Percentiles rank a stretch among this genome's conserved stretches.
These are phyloP conservation scores for Blastobasis adustella DNA, from an alignment of 2,888 invertebrate species.

Conservation along the genomic window DNA sequence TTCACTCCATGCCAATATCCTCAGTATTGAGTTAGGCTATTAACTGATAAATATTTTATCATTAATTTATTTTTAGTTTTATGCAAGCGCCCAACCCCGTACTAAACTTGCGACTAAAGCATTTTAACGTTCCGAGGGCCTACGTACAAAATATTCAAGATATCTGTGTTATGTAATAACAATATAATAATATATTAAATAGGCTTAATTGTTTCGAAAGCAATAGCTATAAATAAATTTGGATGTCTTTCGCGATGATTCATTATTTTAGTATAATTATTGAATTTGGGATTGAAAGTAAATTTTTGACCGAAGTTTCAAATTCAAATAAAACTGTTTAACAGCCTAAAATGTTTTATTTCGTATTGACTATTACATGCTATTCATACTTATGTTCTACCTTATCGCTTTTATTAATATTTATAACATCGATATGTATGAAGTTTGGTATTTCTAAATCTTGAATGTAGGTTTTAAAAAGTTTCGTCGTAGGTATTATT, in stretches of 20 bases:
- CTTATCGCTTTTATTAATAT: slow-evolving; percentile 43
- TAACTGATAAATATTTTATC: too few relatives aligned
- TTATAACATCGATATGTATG: slow-evolving; percentile 74
- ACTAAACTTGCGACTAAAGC: too few relatives aligned
- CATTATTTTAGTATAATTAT: too few relatives aligned
- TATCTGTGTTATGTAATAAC: slow-evolving; percentile 8
- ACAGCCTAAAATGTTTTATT: slow-evolving; percentile 56
- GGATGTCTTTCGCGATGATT: too few relatives aligned
- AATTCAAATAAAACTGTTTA: slow-evolving; percentile 44
- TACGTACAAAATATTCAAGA: slow-evolving; percentile 5
- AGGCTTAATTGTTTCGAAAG: slow-evolving; percentile 41
- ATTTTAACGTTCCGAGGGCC: too few relatives aligned
- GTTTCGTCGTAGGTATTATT: slow-evolving; percentile 14
- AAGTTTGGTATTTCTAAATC: slow-evolving; percentile 64
- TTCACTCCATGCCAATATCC: too few relatives aligned
- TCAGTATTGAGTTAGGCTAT: too few relatives aligned
- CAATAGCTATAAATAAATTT: slow-evolving; percentile 39
- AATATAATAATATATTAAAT: slow-evolving; percentile 28
- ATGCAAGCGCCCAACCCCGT: too few relatives aligned
- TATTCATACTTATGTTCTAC: slow-evolving; percentile 37
- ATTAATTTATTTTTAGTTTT: too few relatives aligned
- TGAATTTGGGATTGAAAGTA: not conserved
- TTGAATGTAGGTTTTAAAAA: slow-evolving; percentile 41
- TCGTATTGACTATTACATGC: slow-evolving; percentile 65
- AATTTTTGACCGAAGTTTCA: not conserved